Conservation (phyloP, 2,888 invertebrate species). For the Torymus aiolomorphi region DNA sequence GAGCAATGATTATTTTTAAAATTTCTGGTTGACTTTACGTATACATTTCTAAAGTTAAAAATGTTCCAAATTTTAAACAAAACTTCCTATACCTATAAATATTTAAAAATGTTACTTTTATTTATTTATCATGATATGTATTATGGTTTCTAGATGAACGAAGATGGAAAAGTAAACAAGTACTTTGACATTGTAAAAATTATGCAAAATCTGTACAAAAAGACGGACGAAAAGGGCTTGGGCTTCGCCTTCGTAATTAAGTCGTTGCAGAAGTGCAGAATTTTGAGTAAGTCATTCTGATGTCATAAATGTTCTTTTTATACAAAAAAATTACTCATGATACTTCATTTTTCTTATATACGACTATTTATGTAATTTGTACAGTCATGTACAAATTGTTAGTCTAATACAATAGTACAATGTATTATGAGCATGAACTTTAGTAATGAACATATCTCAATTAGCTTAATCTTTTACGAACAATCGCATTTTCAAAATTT, state of each 20-base stretch:
- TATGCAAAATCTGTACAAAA: slow-evolving; percentile 42
- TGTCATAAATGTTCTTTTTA: background rate
- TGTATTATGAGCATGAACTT: too few relatives aligned
- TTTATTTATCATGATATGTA: background rate
- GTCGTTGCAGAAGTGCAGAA: slow-evolving; percentile 35
- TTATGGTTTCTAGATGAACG: slow-evolving; percentile 36
- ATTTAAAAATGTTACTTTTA: too few relatives aligned
- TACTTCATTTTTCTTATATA: background rate
- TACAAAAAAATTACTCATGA: background rate
- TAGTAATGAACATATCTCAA: too few relatives aligned
- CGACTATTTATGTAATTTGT: background rate
- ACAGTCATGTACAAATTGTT: too few relatives aligned
- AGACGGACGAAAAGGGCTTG: slow-evolving; percentile 19
- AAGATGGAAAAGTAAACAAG: slow-evolving; percentile 22
- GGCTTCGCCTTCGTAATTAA: slow-evolving; percentile 34
- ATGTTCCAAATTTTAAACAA: too few relatives aligned
- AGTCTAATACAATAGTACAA: too few relatives aligned
- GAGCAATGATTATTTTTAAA: too few relatives aligned
- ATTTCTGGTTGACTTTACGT: too few relatives aligned
- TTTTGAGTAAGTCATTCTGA: slow-evolving; percentile 24
- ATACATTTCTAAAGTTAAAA: too few relatives aligned
- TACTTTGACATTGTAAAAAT: slow-evolving; percentile 47
- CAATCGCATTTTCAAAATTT: too few relatives aligned
- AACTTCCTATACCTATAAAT: too few relatives aligned
- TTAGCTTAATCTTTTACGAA: too few relatives aligned